Conservation (phyloP, 2,113 vertebrate species). For the Penelope pileata region DNA sequence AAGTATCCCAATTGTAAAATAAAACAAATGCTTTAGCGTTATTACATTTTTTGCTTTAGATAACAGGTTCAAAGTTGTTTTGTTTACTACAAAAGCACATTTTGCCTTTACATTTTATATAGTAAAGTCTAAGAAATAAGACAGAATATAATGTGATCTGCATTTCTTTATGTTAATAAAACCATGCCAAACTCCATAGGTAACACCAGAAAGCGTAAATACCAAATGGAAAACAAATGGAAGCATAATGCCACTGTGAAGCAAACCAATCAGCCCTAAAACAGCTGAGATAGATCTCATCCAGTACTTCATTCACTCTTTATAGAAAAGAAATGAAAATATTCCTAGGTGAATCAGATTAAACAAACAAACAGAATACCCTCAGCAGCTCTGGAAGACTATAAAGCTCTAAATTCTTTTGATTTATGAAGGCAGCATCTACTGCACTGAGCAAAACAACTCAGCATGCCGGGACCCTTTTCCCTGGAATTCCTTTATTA, state of each 20-base stretch:
- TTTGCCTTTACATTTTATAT: background rate
- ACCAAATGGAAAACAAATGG: conserved; percentile 67
- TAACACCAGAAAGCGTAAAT: conserved; percentile 57
- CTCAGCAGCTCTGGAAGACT: conserved; percentile 43
- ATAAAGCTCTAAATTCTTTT: conserved; percentile 71
- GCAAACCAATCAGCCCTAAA: conserved; percentile 66
- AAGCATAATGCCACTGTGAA: conserved; percentile 43
- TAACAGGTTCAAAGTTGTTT: background rate
- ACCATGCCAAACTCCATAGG: conserved; percentile 38
- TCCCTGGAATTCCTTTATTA: conserved; percentile 78
- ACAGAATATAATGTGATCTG: conserved; percentile 50
- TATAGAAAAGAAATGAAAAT: conserved; percentile 64
- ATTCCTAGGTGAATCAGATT: conserved; percentile 70
- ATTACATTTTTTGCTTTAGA: background rate
- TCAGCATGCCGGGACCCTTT: conserved; percentile 49
- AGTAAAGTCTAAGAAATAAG: conserved; percentile 8
- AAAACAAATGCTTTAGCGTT: background rate
- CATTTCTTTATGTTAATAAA: conserved; percentile 71
- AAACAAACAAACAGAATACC: background rate
- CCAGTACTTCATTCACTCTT: conserved; percentile 68
- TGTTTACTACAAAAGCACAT: background rate
- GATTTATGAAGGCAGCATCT: conserved; percentile 74
- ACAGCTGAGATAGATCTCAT: conserved; percentile 56
- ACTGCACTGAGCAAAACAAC: conserved; percentile 60
- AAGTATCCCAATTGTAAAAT: background rate